Evolutionary conservation across 2,113 vertebrate genomes (phyloP).

Genomic region (Heptranchias perlo): DNA sequence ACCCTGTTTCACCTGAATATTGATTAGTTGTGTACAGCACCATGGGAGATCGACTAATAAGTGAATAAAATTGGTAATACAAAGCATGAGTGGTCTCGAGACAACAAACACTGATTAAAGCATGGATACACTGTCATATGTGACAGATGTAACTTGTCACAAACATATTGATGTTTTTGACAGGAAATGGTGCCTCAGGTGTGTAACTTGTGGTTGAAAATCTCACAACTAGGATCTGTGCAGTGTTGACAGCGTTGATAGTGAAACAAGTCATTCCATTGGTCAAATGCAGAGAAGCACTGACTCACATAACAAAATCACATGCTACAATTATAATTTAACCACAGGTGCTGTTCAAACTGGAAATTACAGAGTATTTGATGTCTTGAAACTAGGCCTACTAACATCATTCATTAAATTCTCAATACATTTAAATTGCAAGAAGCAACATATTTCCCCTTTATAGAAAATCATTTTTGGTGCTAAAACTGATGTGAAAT

Average conservation of each 20-base stretch:
- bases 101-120: background rate
- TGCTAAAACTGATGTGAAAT: background rate
- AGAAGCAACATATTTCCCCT: background rate
- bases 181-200: background rate
- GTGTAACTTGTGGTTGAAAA: background rate
- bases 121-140: background rate
- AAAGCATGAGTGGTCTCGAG: background rate
- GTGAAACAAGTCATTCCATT: background rate
- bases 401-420: background rate
- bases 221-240: background rate
- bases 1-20: background rate
- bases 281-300: background rate
- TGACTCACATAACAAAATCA: background rate
- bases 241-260: background rate
- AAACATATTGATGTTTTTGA: background rate
- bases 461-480: background rate
- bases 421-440: background rate
- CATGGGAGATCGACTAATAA: background rate
- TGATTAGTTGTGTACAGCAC: background rate
- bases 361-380: background rate
- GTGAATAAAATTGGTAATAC: background rate
- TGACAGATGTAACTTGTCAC: background rate
- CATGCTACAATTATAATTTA: background rate
- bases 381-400: background rate
- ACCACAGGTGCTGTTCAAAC: background rate